Evolutionary conservation across 2,113 vertebrate species (phyloP).

Genomic region (Tragelaphus imberbis): DNA sequence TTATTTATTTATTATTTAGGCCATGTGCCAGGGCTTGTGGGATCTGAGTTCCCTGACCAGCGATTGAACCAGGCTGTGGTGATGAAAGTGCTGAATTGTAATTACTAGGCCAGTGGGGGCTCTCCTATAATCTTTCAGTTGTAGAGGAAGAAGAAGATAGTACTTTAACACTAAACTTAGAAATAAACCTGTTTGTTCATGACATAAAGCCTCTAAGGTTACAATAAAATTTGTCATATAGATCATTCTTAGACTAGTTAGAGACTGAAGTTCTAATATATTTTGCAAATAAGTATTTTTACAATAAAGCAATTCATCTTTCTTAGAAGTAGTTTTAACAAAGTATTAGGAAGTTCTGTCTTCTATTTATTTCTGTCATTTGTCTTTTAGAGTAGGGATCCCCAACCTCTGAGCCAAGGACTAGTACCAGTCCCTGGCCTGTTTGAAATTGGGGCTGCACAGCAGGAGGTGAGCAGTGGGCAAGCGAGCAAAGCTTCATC

Average conservation of each 20-base stretch:
- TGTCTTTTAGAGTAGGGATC: background rate
- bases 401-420: background rate
- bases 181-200: background rate
- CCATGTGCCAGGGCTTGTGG: background rate
- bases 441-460: background rate
- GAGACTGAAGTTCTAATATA: background rate
- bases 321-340: conserved; percentile 28
- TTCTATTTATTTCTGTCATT: background rate
- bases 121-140: background rate
- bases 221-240: background rate
- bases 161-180: background rate
- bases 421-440: background rate
- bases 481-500: background rate
- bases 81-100: background rate
- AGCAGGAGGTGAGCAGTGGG: background rate
- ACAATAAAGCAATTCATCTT: background rate
- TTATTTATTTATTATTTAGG: background rate
- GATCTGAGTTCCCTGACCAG: background rate
- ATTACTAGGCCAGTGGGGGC: background rate
- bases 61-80: background rate
- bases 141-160: background rate
- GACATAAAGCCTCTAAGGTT: background rate
- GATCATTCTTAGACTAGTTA: background rate
- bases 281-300: background rate
- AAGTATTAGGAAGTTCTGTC: background rate